phyloP scores from a whole-genome alignment of 1,140 invertebrate genomes.

The Lepidurus packardi region DNA sequence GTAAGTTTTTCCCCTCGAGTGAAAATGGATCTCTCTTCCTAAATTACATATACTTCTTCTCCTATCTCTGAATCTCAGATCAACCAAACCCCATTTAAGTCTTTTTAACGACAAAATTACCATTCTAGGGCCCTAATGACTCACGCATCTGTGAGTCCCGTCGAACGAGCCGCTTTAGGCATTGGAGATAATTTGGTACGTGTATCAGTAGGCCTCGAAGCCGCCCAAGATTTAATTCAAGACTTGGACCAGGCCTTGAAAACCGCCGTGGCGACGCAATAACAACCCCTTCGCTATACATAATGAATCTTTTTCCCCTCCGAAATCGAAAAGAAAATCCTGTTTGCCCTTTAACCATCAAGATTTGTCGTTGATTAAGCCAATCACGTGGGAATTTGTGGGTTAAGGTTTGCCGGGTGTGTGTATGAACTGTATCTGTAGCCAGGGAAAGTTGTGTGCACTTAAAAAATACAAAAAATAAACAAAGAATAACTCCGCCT shows the following conservation, averaged over 20 bases:
- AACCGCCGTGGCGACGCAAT: conserved; percentile 29
- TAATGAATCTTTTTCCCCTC: too few relatives aligned
- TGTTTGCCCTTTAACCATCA: too few relatives aligned
- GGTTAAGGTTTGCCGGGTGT: too few relatives aligned
- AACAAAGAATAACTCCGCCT: too few relatives aligned
- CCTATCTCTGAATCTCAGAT: background rate
- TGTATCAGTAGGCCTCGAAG: conserved; percentile 56
- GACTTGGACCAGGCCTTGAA: conserved; percentile 53
- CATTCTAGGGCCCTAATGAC: conserved; percentile 41
- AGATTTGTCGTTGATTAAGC: too few relatives aligned
- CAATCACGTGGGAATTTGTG: too few relatives aligned
- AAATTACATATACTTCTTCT: background rate
- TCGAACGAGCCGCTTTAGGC: conserved; percentile 50
- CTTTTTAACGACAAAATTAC: background rate
- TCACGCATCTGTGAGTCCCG: conserved; percentile 43
- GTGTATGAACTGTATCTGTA: too few relatives aligned
- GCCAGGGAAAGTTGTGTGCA: too few relatives aligned
- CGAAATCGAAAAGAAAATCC: too few relatives aligned
- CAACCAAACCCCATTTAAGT: conserved; percentile 12
- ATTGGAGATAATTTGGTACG: conserved; percentile 55
- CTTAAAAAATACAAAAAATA: too few relatives aligned
- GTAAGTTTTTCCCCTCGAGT: conserved; percentile 52
- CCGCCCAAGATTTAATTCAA: conserved; percentile 50
- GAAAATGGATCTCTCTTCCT: background rate
- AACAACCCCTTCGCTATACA: background rate